Evolutionary conservation across 2,113 vertebrate species (phyloP), one percentile per base, ranked within the genome.

Genomic region (Lucifuga dentata): DNA sequence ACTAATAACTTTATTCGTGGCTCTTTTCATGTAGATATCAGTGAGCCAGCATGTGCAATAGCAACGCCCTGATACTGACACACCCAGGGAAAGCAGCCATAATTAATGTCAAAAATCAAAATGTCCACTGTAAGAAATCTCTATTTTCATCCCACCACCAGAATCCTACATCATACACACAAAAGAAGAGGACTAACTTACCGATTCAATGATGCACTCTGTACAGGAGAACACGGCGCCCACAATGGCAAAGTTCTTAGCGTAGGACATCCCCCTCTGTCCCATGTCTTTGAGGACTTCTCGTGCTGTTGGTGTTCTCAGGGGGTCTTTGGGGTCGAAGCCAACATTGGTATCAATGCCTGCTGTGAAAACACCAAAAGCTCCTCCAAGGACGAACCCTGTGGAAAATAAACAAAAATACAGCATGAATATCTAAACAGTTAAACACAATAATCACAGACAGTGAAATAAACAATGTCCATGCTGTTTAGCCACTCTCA

Each of bases 231-330:
- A 99, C 95, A 99, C 98, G 59, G 98, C 98, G 0, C 97, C 98
- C 58, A 99, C 95, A 0, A 99, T 96, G 69, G 98, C 98, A 0
- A 99, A 99, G 88, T 99, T 99, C 87, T 99, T 99, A 55, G 97
- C 98, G 0, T 99, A 98, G 8, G 98, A 99, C 88, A 98, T 94
- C 67, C 98, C 97, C 77, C 98, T 91, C 87, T 99, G 96, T 0
- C 97, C 97, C 98, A 99, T 99, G 73, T 99, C 98, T 88, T 92
- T 96, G n/a, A 99, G 92, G 39, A 99, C 97, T 75, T 99, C 98
- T 66, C 84, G 93, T 0, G 97, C 98, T 0, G 97, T 95, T 0
- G 98, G 98, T 0, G 96, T 99, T 19, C 91, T 95, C 46, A 96
- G 86, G 0, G 98, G 98, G 79, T 99, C 96, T 92, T 99, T 99